Base-by-base conservation (phyloP, 2,797 vertebrate species). In the Parotocinclus haroldoi region DNA sequence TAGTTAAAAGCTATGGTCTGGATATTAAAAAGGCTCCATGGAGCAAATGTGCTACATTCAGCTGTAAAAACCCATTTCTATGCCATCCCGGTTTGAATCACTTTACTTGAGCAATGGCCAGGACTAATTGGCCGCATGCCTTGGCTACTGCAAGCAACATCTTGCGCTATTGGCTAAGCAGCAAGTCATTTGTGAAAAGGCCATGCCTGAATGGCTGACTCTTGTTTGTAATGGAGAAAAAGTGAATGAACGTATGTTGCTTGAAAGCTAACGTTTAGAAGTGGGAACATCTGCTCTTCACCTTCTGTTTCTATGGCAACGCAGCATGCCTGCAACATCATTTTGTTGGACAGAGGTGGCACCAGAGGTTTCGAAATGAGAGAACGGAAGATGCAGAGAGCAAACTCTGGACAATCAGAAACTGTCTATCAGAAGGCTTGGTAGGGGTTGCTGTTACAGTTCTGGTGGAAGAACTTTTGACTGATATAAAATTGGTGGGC, bases 251-350 rank as follows among this genome's bases (percentile, higher is more conserved):
- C 49, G 66, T 39, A 54, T 57, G 42, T 69, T 46, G 45, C 74
- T 54, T 36, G 42, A 72, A 57, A 66, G 51, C 11, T 13, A 14
- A 65, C 52, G 17, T 10, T 12, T 14, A 58, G 46, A 49, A 62
- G 42, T 46, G 7, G 44, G 39, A 58, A 68, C 53, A 48, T 59
- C 68, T 71, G 58, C 58, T 66, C 52, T 66, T 64, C 76, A 52
- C 76, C 74, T 54, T 69, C 67, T 76, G 85, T 90, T 87, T 77
- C 85, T 82, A 86, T 87, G 86, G 87, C 81, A 84, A 88, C 86
- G 74, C 73, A 73, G 74, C 78, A 69, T 68, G 71, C 66, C 42
- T 53, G 78, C 85, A 85, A 87, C 82, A 83, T 87, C 85, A 87
- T 76, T 76, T 67, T 73, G 62, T 69, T 71, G 69, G 76, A 80